These are phyloP conservation scores for Xestia xanthographa DNA, from an alignment of 2,888 invertebrate species.

Conservation along the genomic window DNA sequence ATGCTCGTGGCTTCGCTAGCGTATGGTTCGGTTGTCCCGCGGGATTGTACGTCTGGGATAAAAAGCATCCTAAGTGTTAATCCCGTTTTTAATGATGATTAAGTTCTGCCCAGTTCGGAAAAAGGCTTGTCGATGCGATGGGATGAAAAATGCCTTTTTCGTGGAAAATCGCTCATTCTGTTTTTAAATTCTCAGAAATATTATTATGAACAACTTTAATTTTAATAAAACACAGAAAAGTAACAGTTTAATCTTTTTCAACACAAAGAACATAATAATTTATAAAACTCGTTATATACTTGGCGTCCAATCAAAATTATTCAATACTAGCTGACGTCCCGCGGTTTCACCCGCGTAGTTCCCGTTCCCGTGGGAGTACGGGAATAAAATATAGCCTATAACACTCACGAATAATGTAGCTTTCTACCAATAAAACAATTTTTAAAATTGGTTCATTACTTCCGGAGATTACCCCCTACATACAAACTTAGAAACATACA, in stretches of 20 bases:
- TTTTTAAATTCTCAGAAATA: not conserved
- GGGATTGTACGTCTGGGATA: not conserved
- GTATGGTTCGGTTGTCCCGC: not conserved
- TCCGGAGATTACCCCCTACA: too few relatives aligned
- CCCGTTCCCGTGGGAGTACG: too few relatives aligned
- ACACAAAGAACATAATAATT: not conserved
- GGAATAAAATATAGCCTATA: too few relatives aligned
- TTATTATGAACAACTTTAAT: not conserved
- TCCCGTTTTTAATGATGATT: not conserved
- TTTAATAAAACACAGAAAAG: not conserved
- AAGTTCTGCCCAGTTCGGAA: not conserved
- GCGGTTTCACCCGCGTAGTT: too few relatives aligned
- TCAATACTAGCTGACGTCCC: too few relatives aligned
- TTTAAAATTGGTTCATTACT: too few relatives aligned
- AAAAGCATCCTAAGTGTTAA: not conserved
- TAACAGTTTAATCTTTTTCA: not conserved
- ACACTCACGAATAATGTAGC: too few relatives aligned
- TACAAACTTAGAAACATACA: too few relatives aligned
- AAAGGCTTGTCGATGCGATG: not conserved
- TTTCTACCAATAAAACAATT: too few relatives aligned
- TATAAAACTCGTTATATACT: not conserved
- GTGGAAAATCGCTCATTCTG: not conserved
- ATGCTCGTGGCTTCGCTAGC: not conserved
- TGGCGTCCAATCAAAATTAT: too few relatives aligned
- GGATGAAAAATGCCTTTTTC: not conserved